Base-by-base conservation (phyloP, 1,140 invertebrate species). In the Berghia stephanieae region DNA sequence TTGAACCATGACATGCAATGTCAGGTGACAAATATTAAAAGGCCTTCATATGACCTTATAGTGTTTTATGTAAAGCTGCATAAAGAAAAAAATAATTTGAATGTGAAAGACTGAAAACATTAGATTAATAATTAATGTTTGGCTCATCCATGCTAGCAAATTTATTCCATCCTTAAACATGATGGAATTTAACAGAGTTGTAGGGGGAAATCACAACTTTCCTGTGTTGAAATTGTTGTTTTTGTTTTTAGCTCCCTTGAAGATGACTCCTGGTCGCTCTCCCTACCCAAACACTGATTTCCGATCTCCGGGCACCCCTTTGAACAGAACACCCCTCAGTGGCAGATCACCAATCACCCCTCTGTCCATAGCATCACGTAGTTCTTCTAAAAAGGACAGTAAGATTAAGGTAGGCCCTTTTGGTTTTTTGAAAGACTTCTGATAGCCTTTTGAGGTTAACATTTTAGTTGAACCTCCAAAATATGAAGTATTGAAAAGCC, bases 191-290 rank as follows among this genome's bases (percentile, higher is more conserved):
- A n/a, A n/a, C n/a, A n/a, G n/a, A n/a, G n/a, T n/a, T n/a, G n/a
- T n/a, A n/a, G n/a, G n/a, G n/a, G n/a, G n/a, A n/a, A n/a, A n/a
- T n/a, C n/a, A n/a, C n/a, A n/a, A n/a, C n/a, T n/a, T n/a, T n/a
- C n/a, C n/a, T n/a, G n/a, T n/a, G n/a, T n/a, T n/a, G n/a, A 16
- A 55, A 24, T 60, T 68, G 27, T 78, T 46, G 75, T 77, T 70
- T 78, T 78, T 74, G 75, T 74, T 81, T 83, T 34, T 88, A 94
- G 96, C 96, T 10, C 96, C 96, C 0, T 89, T 98, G 18, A 96
- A 96, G 89, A 96, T 96, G 0, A 94, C 98, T 80, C 95, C 96
- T 1, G 95, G 94, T 76, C 92, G 95, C 80, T 92, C 94, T 80
- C 93, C 80, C 38, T 73, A 93, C 8, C 91, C 92, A 3, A 91